These are phyloP conservation scores for Drosophila paramelanica DNA, from an alignment of 2,888 invertebrate genomes.

Conservation along the genomic window DNA sequence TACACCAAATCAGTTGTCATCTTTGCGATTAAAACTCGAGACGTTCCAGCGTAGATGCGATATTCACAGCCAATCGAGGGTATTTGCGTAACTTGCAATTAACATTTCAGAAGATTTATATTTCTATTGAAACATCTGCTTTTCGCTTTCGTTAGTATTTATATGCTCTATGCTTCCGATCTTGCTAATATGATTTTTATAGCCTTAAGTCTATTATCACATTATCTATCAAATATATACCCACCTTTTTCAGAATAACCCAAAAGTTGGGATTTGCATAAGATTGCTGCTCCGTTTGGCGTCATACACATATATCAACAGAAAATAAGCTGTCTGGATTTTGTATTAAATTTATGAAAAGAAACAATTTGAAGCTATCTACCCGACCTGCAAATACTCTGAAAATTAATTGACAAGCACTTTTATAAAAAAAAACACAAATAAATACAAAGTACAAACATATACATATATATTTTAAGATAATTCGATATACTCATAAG, in stretches of 20 bases:
- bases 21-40: constrained; percentile 10
- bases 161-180: background rate
- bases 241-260: constrained; percentile 33
- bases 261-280: constrained; percentile 46
- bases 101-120: background rate
- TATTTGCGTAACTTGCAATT: background rate
- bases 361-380: background rate
- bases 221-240: constrained; percentile 12
- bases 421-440: background rate
- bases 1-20: constrained; percentile 61
- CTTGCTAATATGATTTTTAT: background rate
- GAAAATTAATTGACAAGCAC: background rate
- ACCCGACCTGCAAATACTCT: background rate
- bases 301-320: constrained; percentile 45
- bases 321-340: constrained; percentile 1
- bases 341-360: background rate
- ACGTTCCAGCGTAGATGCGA: background rate
- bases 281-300: constrained; percentile 44
- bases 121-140: background rate
- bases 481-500: too few species aligned
- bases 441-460: background rate
- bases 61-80: background rate
- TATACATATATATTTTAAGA: too few species aligned
- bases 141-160: background rate
- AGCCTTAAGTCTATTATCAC: background rate